These are phyloP conservation scores for Hemicordylus capensis DNA, from an alignment of 2,113 vertebrate species.

Conservation along the genomic window DNA sequence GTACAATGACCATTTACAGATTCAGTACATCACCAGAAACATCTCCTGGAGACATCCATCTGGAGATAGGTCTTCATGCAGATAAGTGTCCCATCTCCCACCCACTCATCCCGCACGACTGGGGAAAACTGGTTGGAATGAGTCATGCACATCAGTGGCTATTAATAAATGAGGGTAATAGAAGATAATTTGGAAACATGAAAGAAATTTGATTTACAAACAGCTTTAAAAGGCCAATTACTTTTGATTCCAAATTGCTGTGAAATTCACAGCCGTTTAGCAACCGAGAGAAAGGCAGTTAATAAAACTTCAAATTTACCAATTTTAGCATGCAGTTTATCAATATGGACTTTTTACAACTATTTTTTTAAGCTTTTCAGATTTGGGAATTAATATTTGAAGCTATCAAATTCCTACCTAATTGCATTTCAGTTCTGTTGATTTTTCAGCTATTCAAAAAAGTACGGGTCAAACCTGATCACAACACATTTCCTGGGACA, in stretches of 20 bases:
- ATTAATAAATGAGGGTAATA: background rate
- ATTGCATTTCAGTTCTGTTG: background rate
- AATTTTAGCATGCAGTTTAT: background rate
- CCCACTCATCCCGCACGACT: no score
- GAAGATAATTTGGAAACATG: background rate
- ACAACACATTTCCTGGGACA: background rate
- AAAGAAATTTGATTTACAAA: background rate
- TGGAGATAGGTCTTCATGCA: background rate
- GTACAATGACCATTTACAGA: background rate
- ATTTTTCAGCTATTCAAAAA: background rate
- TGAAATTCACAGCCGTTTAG: background rate
- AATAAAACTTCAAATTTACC: background rate
- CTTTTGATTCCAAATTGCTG: background rate
- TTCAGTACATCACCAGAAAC: background rate
- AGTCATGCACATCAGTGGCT: background rate
- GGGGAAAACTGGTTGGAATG: no score
- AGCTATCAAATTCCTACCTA: background rate
- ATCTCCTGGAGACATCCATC: background rate
- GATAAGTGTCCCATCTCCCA: no score
- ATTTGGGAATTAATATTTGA: background rate
- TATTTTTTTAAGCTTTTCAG: background rate
- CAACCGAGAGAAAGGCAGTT: background rate
- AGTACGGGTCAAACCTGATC: background rate
- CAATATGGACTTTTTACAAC: background rate
- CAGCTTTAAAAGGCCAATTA: background rate